Evolutionary conservation across 2,797 vertebrate species (phyloP), one percentile per base, ranked within the genome.

Genomic region (Leptodactylus fallax): DNA sequence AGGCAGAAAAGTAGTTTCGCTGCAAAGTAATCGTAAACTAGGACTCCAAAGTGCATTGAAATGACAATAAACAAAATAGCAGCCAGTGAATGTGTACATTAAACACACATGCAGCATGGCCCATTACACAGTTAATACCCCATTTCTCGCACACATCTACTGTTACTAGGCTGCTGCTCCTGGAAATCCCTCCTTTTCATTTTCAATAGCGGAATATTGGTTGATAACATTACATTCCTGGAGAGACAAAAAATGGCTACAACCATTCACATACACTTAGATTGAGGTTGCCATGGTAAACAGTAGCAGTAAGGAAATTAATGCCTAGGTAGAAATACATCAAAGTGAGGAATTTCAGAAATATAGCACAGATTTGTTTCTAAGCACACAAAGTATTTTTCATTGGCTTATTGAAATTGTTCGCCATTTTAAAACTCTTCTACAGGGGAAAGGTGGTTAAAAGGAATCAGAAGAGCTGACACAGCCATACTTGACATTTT

Each of bases 41-140:
- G 8, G 51, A 58, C 77, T 58, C n/a, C 53, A 79, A 79, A 79
- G 53, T 79, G 53, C 23, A 79, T 36, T 79, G 53, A 79, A 56
- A 79, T 79, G 51, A 58, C 53, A 58, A 79, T 79, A 56, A 79
- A 58, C 23, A 25, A 79, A 79, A 79, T 79, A 79, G 77, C 77
- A 58, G 51, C 77, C 53, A 27, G 51, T 79, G 77, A 79, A 56
- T 79, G 77, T 56, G 53, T 79, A 19, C 77, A 79, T 55, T 55
- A 79, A 79, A 56, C 77, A 79, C 77, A 79, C 77, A 79, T 79
- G 53, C 53, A 56, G 77, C 77, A 58, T 79, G 74, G 74, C 74
- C 49, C 74, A 79, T 56, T 79, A 25, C 77, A 27, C 77, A 58
- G n/a, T 27, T 79, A 79, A 79, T 79, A 56, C 77, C 77, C 53